A percentile compares a stretch with the other conserved stretches of the same genome.
Evolutionary conservation across 2,888 invertebrate genomes (phyloP).

Genomic region (Amiota mariae): DNA sequence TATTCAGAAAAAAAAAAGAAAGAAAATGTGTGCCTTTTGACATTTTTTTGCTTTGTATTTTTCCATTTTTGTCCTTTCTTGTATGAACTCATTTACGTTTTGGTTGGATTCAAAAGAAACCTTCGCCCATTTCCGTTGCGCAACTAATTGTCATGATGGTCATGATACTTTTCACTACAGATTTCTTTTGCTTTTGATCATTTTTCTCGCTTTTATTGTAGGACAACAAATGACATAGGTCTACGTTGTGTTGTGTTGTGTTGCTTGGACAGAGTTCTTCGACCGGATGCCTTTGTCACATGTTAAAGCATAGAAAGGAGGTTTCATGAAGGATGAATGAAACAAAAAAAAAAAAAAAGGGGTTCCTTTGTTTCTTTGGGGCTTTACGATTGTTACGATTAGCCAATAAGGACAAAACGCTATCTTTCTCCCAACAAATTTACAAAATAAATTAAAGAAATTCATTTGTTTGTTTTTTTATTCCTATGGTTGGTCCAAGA

Average conservation of each 20-base stretch:
- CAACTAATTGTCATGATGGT: constrained; percentile 8
- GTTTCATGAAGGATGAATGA: constrained; percentile 31
- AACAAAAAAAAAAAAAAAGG: constrained; percentile 44
- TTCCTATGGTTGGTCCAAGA: no score
- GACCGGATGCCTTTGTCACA: not conserved
- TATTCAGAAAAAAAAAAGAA: no score
- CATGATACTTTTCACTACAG: not conserved
- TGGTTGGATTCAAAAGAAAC: not conserved
- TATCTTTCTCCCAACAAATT: not conserved
- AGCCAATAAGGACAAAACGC: not conserved
- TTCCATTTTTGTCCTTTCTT: constrained; percentile 3
- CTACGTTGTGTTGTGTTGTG: no score
- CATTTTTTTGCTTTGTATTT: constrained; percentile 11
- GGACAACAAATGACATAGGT: not conserved
- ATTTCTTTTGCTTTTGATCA: not conserved
- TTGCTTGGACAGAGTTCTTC: not conserved
- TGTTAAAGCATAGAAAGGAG: not conserved
- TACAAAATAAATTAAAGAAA: not conserved
- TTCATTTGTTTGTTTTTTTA: no score
- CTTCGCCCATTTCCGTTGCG: not conserved
- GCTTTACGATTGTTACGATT: not conserved
- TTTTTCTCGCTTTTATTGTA: constrained; percentile 5
- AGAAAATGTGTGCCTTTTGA: not conserved
- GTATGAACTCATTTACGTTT: constrained; percentile 22
- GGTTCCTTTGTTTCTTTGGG: constrained; percentile 34